Base-by-base conservation (phyloP, 2,113 vertebrate genomes). In the Nyctereutes procyonoides region DNA sequence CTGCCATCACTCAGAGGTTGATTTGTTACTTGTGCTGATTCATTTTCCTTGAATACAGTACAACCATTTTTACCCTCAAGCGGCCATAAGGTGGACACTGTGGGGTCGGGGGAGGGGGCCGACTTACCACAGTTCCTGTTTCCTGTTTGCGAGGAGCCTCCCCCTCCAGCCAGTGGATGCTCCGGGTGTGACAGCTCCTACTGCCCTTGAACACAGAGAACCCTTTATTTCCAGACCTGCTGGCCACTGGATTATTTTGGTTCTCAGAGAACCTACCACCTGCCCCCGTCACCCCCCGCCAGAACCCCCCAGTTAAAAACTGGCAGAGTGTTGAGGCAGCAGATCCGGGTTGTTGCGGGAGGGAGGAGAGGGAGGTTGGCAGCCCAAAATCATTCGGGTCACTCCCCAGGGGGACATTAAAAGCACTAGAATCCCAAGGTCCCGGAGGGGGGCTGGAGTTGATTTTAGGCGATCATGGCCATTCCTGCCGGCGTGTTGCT, bases 141-240 rank as follows among this genome's bases (percentile, higher is more conserved):
- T 93, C 95, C 97, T 83, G 90, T 53, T 63, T 19, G 55, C 10
- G 65, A 60, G 56, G 76, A 14, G 28, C n/a, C 16, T 8, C 32
- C 60, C 35, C 3, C 26, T 58, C 67, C 30, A 43, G 58, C 93
- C 88, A 32, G 4, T 22, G 58, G 69, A 1, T 19, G 48, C 60
- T 24, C 32, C 8, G 67, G n/a, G 26, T n/a, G 22, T 65, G 88
- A 24, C 77, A 58, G 62, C 71, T 35, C n/a, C 38, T 15, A 10
- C 56, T 80, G 60, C 15, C 26, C n/a, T 32, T 0, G 83, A 87
- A 30, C 74, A 93, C 88, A 93, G 67, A 87, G 90, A 77, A 48
- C 55, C 84, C 84, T 92, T 96, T 94, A 62, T 96, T 32, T 43
- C 79, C 48, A 60, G 3, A 35, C 90, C 82, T 58, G 32, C 65